phyloP scores from a whole-genome alignment of 2,797 vertebrate species.

The Carapus acus region DNA sequence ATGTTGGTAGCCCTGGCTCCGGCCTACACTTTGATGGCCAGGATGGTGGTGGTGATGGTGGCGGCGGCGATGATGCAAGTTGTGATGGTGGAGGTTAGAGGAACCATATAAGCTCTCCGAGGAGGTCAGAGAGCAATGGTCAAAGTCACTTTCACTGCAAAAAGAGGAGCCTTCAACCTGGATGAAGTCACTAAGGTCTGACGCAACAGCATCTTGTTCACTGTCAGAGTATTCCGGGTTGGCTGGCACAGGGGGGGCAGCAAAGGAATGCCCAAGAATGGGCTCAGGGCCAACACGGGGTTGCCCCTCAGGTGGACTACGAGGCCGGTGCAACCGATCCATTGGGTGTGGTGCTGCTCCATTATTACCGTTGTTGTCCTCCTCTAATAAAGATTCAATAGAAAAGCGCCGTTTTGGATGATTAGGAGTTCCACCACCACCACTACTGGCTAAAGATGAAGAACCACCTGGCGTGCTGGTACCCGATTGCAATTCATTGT shows the following conservation, averaged over 20 bases:
- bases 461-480: slow-evolving; percentile 79
- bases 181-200: slow-evolving; percentile 93
- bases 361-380: slow-evolving; percentile 72
- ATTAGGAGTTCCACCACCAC: slow-evolving; percentile 56
- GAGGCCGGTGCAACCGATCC: slow-evolving; percentile 53
- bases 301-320: slow-evolving; percentile 78
- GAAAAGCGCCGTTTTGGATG: slow-evolving; percentile 89
- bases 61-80: slow-evolving; percentile 77
- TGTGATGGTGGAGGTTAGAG: slow-evolving; percentile 73
- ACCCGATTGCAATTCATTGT: slow-evolving; percentile 79
- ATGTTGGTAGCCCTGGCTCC: slow-evolving; percentile 79
- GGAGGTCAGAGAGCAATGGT: slow-evolving; percentile 95
- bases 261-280: slow-evolving; percentile 41
- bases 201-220: slow-evolving; percentile 87
- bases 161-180: slow-evolving; percentile 95
- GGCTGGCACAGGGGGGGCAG: slow-evolving; percentile 47
- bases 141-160: slow-evolving; percentile 98
- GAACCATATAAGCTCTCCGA: slow-evolving; percentile 89
- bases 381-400: slow-evolving; percentile 91
- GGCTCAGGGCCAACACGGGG: slow-evolving; percentile 75
- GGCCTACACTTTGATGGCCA: slow-evolving; percentile 84
- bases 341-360: slow-evolving; percentile 38
- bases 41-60: slow-evolving; percentile 79
- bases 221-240: slow-evolving; percentile 86
- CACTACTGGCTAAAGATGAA: slow-evolving; percentile 77